Percentiles rank a stretch among this genome's conserved stretches.
Conservation (phyloP, 2,888 invertebrate species). For the Harpalus rufipes region DNA sequence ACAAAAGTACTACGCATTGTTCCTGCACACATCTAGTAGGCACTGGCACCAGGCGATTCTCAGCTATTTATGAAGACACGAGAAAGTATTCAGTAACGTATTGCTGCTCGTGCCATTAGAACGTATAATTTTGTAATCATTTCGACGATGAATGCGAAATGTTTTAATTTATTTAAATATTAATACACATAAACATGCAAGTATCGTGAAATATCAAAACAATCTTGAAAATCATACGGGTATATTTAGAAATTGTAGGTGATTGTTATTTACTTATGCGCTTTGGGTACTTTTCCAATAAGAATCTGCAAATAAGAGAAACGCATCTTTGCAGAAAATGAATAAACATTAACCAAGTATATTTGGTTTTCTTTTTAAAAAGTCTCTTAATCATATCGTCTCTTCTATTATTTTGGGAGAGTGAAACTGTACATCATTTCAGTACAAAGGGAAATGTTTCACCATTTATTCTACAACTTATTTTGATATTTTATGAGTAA, state of each 20-base stretch:
- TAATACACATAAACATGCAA: conserved; percentile 57
- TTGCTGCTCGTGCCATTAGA: conserved; percentile 59
- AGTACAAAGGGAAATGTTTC: no score
- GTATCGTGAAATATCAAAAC: conserved; percentile 65
- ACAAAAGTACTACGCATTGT: conserved; percentile 65
- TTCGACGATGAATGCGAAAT: conserved; percentile 43
- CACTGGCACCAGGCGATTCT: conserved; percentile 8
- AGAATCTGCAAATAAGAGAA: not conserved
- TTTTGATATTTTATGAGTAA: no score
- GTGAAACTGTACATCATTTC: no score
- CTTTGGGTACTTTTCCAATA: conserved; percentile 30
- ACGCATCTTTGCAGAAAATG: not conserved
- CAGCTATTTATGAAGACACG: conserved; percentile 50
- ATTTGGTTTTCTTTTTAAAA: no score
- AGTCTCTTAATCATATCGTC: no score
- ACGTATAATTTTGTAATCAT: conserved; percentile 63
- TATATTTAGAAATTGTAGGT: conserved; percentile 36
- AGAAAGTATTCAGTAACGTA: conserved; percentile 61
- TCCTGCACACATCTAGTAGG: conserved; percentile 36
- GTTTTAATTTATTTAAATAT: conserved; percentile 66
- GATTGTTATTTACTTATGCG: conserved; percentile 8
- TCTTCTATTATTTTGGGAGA: no score
- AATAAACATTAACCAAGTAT: not conserved
- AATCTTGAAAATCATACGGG: conserved; percentile 50
- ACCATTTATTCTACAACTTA: no score